These are phyloP conservation scores for Amblyopsis rosae DNA, from an alignment of 2,113 vertebrate genomes.

Conservation along the genomic window DNA sequence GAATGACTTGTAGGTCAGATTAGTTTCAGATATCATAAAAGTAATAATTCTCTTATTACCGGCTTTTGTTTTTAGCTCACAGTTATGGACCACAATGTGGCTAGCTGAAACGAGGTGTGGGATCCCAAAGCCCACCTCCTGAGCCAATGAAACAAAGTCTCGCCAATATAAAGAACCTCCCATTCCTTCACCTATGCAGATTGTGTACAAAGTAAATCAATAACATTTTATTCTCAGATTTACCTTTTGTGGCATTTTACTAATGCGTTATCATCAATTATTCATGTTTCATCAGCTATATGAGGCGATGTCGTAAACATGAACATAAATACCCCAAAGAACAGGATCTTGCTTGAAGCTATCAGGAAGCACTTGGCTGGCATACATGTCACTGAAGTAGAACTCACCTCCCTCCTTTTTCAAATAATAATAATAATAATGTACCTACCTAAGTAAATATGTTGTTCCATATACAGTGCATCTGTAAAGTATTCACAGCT, in stretches of 20 bases:
- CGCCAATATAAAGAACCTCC: constrained; percentile 69
- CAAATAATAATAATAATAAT: background rate
- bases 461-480: too few relatives aligned
- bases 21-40: background rate
- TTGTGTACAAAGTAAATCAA: background rate
- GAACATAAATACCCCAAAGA: constrained; percentile 63
- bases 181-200: constrained; percentile 72
- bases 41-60: constrained; percentile 45
- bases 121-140: constrained; percentile 67
- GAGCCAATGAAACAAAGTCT: constrained; percentile 64
- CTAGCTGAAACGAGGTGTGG: constrained; percentile 66
- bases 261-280: background rate
- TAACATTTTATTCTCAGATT: background rate
- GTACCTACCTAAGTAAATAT: background rate
- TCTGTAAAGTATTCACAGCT: too few relatives aligned
- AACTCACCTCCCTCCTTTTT: constrained; percentile 73
- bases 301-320: background rate
- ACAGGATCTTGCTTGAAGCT: constrained; percentile 69
- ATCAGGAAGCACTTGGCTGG: constrained; percentile 69
- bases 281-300: background rate
- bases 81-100: constrained; percentile 62
- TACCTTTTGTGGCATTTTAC: background rate
- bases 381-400: constrained; percentile 78
- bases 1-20: background rate
- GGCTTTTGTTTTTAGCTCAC: constrained; percentile 68